Evolutionary conservation across 2,797 vertebrate species (phyloP).

Genomic region (Poecilia velifera): DNA sequence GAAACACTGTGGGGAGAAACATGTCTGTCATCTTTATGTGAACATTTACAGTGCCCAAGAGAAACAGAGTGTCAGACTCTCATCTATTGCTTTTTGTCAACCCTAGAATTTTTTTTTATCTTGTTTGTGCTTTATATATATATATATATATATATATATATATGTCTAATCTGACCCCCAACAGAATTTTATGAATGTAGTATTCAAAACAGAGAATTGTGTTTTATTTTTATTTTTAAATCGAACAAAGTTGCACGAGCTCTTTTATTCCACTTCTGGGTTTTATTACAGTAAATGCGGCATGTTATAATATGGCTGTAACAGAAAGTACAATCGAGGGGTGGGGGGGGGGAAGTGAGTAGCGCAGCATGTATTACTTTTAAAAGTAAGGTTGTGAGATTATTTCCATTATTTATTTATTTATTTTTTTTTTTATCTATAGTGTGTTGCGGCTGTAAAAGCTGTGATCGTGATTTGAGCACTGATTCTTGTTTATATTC

Average conservation of each 20-base stretch:
- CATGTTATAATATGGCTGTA: neutral
- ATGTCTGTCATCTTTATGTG: conserved; percentile 73
- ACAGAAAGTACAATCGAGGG: neutral
- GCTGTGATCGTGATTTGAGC: neutral
- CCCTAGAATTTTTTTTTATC: neutral
- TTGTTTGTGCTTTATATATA: conserved; percentile 28
- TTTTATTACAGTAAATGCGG: neutral
- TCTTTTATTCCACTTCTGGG: conserved; percentile 9
- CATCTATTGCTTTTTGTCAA: conserved; percentile 42
- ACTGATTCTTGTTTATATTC: conserved; percentile 4
- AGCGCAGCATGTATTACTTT: neutral
- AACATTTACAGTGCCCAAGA: conserved; percentile 56
- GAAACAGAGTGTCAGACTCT: conserved; percentile 44
- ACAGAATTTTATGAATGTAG: conserved; percentile 25
- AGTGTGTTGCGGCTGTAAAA: neutral
- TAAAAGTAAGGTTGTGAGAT: neutral
- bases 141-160: conserved; percentile 4
- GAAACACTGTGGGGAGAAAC: conserved; percentile 53
- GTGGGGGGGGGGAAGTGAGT: neutral
- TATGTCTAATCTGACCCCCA: neutral
- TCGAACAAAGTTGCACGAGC: conserved; percentile 10
- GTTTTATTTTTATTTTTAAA: conserved; percentile 22
- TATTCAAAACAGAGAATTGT: neutral
- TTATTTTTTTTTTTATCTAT: neutral
- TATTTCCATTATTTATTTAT: neutral